Conservation (phyloP, 2,888 invertebrate species). For the Drosophila hamatofila region DNA sequence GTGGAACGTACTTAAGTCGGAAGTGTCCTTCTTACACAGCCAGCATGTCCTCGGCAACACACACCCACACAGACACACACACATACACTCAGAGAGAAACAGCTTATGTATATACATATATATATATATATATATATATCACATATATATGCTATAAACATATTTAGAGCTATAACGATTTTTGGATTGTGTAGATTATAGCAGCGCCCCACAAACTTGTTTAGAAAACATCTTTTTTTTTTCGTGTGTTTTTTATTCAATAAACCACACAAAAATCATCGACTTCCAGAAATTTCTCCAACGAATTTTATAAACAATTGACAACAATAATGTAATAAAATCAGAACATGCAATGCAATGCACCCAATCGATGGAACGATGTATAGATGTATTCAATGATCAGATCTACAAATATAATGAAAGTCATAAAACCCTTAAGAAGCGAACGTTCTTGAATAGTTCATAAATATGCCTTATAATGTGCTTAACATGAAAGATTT, state of each 20-base stretch:
- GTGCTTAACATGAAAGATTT: not conserved
- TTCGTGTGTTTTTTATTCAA: slow-evolving; percentile 35
- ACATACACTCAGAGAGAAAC: not conserved
- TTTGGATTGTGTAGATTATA: slow-evolving; percentile 41
- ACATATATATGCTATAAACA: slow-evolving; percentile 1
- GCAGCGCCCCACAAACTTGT: slow-evolving; percentile 30
- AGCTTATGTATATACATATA: not conserved
- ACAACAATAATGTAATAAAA: not conserved
- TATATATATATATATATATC: slow-evolving; percentile 9
- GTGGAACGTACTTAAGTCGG: slow-evolving; percentile 55
- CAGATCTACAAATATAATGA: not conserved
- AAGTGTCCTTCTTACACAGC: slow-evolving; percentile 17
- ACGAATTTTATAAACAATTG: not conserved
- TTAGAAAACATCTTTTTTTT: slow-evolving; percentile 30
- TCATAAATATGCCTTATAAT: slow-evolving; percentile 3
- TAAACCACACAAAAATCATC: slow-evolving; percentile 26
- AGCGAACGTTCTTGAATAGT: not conserved
- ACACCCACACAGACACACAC: not conserved
- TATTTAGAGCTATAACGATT: slow-evolving; percentile 32
- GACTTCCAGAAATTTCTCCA: slow-evolving; percentile 5
- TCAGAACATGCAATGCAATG: too few species aligned
- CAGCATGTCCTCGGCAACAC: slow-evolving; percentile 9
- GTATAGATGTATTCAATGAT: not conserved
- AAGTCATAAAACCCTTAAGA: not conserved
- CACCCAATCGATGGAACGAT: too few species aligned